Evolutionary conservation across 2,888 invertebrate species (phyloP).

Genomic region (Heliconius erato): DNA sequence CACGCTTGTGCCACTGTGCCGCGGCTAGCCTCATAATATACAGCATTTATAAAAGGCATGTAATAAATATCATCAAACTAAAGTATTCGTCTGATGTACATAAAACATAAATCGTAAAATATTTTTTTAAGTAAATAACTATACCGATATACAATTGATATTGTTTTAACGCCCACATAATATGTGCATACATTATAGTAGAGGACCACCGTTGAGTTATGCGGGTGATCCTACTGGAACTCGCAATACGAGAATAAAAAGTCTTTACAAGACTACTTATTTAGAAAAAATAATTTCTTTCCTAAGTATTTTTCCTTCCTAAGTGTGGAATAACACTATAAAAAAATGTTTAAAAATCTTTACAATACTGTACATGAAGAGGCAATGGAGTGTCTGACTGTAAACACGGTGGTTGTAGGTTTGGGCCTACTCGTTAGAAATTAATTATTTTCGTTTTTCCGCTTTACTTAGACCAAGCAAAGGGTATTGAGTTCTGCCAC

Average conservation of each 20-base stretch:
- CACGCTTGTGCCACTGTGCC: no score
- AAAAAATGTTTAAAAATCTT: no score
- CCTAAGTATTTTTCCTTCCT: no score
- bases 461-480: not conserved
- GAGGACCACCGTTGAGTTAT: conserved; percentile 11
- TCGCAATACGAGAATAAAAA: not conserved
- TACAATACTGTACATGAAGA: not conserved
- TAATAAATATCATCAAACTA: not conserved
- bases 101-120: not conserved
- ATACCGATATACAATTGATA: not conserved
- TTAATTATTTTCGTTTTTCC: not conserved
- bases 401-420: not conserved
- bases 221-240: conserved; percentile 7
- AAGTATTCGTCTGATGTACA: not conserved
- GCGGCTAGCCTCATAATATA: no score
- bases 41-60: not conserved
- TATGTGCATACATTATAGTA: not conserved
- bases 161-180: not conserved
- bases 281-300: no score
- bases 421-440: not conserved
- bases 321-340: no score
- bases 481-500: no score
- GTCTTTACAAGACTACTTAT: not conserved
- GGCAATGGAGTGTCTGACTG: not conserved
- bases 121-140: not conserved